phyloP scores from a whole-genome alignment of 2,113 vertebrate genomes.

The Pomatostomus ruficeps region DNA sequence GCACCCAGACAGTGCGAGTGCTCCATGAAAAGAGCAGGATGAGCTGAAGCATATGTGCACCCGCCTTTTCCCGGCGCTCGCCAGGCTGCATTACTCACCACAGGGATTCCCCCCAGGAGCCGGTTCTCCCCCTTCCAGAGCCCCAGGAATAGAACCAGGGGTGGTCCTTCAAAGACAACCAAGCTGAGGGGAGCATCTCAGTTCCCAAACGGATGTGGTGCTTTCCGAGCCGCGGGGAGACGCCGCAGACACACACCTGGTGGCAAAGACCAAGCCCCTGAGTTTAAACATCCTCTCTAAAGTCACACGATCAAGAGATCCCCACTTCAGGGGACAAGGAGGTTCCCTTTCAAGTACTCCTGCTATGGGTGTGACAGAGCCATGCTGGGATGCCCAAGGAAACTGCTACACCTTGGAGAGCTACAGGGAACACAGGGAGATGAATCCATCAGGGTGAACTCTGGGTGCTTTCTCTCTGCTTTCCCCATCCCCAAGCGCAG shows the following conservation, averaged over 20 bases:
- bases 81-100: constrained; percentile 6
- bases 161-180: fast-evolving
- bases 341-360: neutral
- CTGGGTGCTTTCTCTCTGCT: neutral
- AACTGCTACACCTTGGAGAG: neutral
- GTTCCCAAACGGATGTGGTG: neutral
- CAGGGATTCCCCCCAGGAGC: neutral
- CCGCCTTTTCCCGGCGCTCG: neutral
- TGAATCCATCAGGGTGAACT: neutral
- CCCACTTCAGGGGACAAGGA: fast-evolving
- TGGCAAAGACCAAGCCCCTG: neutral
- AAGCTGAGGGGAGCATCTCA: neutral
- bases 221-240: fast-evolving
- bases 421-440: fast-evolving
- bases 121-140: fast-evolving
- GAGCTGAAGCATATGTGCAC: constrained; percentile 14
- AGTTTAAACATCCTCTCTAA: neutral
- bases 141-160: neutral
- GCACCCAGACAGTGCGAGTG: neutral
- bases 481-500: neutral
- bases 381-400: neutral
- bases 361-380: neutral
- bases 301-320: fast-evolving
- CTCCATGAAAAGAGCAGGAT: neutral
- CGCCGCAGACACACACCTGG: fast-evolving